Evolutionary conservation across 2,113 vertebrate species (phyloP).

Genomic region (Lathamus discolor): DNA sequence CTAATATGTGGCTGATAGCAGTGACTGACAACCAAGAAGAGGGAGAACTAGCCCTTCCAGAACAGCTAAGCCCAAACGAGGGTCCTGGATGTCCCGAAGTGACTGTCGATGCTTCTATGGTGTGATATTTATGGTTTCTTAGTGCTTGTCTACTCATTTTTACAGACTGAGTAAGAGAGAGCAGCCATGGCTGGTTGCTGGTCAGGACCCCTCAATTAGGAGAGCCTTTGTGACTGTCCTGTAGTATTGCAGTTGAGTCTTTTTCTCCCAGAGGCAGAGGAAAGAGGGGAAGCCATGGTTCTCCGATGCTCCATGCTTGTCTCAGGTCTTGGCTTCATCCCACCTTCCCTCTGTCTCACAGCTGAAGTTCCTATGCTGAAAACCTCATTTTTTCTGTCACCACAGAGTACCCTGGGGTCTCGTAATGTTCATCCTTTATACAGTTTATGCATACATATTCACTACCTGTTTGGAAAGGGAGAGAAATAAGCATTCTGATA

Average conservation of each 20-base stretch:
- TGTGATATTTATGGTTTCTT: background rate
- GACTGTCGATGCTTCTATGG: background rate
- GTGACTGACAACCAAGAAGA: background rate
- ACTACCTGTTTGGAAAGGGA: background rate
- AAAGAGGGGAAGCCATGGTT: background rate
- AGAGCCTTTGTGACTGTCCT: background rate
- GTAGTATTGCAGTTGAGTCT: background rate
- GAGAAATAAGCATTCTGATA: background rate
- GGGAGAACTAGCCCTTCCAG: background rate
- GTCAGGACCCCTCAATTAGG: too few species aligned
- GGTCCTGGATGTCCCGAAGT: background rate
- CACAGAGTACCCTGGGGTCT: background rate
- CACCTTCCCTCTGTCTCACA: background rate
- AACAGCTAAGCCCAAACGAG: background rate
- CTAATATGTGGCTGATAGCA: background rate
- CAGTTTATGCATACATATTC: background rate
- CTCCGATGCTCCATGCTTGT: background rate
- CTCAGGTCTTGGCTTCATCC: background rate
- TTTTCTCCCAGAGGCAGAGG: background rate
- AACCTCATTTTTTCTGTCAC: background rate
- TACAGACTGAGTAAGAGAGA: background rate
- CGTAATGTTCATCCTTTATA: background rate
- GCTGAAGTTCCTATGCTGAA: background rate
- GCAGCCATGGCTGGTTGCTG: accelerated
- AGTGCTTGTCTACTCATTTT: background rate